phyloP scores from a whole-genome alignment of 2,888 invertebrate species.

The Cephonodes hylas region DNA sequence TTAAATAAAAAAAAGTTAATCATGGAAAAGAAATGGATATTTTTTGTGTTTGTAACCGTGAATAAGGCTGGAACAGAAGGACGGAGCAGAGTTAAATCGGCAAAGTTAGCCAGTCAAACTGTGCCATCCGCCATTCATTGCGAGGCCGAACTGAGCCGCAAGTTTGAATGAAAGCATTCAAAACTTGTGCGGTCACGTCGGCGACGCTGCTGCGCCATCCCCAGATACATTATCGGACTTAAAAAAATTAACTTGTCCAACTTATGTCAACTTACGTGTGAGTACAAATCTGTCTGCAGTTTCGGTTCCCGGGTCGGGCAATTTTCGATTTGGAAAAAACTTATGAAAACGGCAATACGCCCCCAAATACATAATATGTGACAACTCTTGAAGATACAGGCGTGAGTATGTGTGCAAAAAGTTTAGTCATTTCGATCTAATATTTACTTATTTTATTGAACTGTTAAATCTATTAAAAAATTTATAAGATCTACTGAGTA shows the following conservation, averaged over 20 bases:
- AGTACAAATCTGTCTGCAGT: too few relatives aligned
- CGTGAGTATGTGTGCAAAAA: too few relatives aligned
- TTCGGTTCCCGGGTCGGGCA: too few relatives aligned
- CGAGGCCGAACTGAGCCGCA: constrained; percentile 42
- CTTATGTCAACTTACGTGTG: background rate
- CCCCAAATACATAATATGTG: too few relatives aligned
- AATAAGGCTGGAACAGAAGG: constrained; percentile 41
- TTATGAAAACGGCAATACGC: too few relatives aligned
- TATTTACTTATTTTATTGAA: too few relatives aligned
- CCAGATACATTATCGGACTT: constrained; percentile 20
- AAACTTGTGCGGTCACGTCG: constrained; percentile 51
- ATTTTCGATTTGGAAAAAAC: too few relatives aligned
- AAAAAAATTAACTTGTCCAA: constrained; percentile 29
- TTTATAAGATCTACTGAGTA: too few relatives aligned
- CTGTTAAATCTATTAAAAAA: too few relatives aligned
- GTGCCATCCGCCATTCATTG: constrained; percentile 60
- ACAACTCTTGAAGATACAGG: too few relatives aligned
- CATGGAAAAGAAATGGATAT: constrained; percentile 15
- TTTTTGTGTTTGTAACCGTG: constrained; percentile 31
- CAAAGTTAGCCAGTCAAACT: constrained; percentile 61
- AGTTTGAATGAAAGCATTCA: constrained; percentile 69
- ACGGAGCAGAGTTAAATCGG: constrained; percentile 57
- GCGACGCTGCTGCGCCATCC: constrained; percentile 21
- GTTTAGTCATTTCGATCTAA: too few relatives aligned
- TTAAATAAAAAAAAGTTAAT: constrained; percentile 5